These are phyloP conservation scores for Tachina fera DNA, from an alignment of 2,888 invertebrate species.

Conservation along the genomic window DNA sequence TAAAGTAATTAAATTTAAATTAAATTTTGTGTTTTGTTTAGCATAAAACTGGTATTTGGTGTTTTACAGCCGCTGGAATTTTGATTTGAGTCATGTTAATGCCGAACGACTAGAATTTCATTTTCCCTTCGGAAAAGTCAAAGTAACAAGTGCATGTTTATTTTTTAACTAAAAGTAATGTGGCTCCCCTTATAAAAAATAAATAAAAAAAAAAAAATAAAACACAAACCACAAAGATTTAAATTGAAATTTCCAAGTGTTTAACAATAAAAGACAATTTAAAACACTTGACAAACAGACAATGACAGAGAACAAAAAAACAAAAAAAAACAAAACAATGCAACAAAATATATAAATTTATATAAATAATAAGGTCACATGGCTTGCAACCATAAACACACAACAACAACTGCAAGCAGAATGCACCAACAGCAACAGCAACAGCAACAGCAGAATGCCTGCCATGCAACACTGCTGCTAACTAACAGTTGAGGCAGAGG, in stretches of 20 bases:
- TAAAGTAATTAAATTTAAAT: constrained; percentile 67
- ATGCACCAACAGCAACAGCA: constrained; percentile 38
- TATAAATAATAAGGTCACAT: constrained; percentile 68
- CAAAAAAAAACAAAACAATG: constrained; percentile 49
- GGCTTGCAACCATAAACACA: constrained; percentile 61
- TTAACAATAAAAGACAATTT: constrained; percentile 61
- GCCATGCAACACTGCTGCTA: constrained; percentile 60
- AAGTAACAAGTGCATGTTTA: constrained; percentile 45
- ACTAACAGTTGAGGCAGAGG: constrained; percentile 35
- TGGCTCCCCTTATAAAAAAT: constrained; percentile 33
- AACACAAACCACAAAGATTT: constrained; percentile 78
- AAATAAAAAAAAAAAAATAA: constrained; percentile 26
- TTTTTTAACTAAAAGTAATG: background rate
- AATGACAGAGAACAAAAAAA: constrained; percentile 50
- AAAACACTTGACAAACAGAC: constrained; percentile 72
- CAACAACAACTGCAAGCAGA: constrained; percentile 37
- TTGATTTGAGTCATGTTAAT: constrained; percentile 67
- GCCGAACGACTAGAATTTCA: constrained; percentile 29
- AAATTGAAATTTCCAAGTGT: constrained; percentile 80
- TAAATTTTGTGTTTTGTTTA: constrained; percentile 44
- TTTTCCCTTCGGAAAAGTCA: constrained; percentile 50
- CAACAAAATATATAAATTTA: constrained; percentile 59
- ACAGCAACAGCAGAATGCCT: constrained; percentile 1
- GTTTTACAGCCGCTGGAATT: constrained; percentile 58
- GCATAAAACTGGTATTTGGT: background rate